Conservation (phyloP, 1,140 invertebrate genomes). For the Drosophila repletoides region DNA sequence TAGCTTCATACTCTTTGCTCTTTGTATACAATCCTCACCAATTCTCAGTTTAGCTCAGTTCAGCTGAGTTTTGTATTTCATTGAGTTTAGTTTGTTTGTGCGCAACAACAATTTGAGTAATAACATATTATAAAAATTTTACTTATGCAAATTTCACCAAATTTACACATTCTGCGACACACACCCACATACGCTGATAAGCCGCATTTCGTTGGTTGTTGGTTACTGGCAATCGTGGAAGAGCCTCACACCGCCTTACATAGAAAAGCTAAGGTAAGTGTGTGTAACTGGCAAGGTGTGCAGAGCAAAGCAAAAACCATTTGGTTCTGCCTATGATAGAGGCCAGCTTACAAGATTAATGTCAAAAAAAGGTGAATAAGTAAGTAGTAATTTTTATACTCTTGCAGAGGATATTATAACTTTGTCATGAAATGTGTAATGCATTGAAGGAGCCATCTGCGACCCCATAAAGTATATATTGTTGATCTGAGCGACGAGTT, state of each 20-base stretch:
- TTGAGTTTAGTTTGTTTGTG: neutral
- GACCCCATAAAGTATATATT: too few relatives aligned
- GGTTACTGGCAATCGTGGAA: conserved; percentile 30
- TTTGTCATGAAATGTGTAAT: too few relatives aligned
- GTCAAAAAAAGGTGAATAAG: neutral
- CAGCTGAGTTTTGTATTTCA: conserved; percentile 14
- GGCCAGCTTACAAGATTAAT: neutral
- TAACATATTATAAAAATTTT: conserved; percentile 79
- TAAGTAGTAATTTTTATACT: too few relatives aligned
- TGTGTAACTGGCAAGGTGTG: conserved; percentile 37
- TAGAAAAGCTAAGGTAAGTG: conserved; percentile 28
- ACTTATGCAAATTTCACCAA: conserved; percentile 72
- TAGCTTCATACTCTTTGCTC: neutral
- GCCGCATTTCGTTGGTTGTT: conserved; percentile 40
- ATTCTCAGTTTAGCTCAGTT: conserved; percentile 13
- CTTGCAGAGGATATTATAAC: too few relatives aligned
- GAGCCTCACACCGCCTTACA: neutral
- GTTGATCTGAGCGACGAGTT: too few relatives aligned
- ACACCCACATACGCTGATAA: conserved; percentile 1
- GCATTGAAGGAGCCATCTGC: too few relatives aligned
- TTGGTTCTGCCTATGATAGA: neutral
- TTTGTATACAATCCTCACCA: neutral
- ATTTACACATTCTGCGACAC: conserved; percentile 43
- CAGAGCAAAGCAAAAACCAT: conserved; percentile 25
- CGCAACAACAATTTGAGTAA: conserved; percentile 68